These are phyloP conservation scores for Clarias platycephalus DNA, from an alignment of 2,797 vertebrate species.

Conservation along the genomic window DNA sequence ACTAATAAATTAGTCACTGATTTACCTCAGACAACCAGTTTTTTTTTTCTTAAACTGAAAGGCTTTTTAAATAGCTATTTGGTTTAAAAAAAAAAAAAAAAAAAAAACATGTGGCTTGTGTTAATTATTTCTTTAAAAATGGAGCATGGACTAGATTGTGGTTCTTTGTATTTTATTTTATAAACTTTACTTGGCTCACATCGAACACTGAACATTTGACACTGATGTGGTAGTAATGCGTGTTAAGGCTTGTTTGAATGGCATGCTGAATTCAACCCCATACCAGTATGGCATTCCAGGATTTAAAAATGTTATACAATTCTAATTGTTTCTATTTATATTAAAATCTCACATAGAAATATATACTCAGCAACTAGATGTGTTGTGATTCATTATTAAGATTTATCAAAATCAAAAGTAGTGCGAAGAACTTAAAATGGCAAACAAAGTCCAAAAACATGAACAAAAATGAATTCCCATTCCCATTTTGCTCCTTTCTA, in stretches of 20 bases:
- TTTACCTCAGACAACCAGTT: constrained; percentile 9
- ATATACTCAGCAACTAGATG: background rate
- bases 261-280: constrained; percentile 29
- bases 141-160: background rate
- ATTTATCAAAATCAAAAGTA: constrained; percentile 19
- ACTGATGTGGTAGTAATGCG: background rate
- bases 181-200: constrained; percentile 24
- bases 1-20: constrained; percentile 16
- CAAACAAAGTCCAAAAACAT: constrained; percentile 8
- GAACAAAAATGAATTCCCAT: constrained; percentile 27
- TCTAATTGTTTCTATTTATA: constrained; percentile 24
- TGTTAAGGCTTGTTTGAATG: constrained; percentile 19
- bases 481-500: constrained; percentile 14
- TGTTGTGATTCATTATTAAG: constrained; percentile 20
- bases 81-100: background rate
- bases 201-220: background rate
- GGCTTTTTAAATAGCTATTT: background rate
- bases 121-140: background rate
- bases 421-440: constrained; percentile 10
- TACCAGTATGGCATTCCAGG: constrained; percentile 15
- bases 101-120: background rate
- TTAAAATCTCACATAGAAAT: constrained; percentile 17
- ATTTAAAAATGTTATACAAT: constrained; percentile 19
- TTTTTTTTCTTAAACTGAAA: background rate
- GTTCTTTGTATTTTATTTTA: constrained; percentile 24